These are phyloP conservation scores for Berghia stephanieae DNA, from an alignment of 1,140 invertebrate genomes.

Conservation along the genomic window DNA sequence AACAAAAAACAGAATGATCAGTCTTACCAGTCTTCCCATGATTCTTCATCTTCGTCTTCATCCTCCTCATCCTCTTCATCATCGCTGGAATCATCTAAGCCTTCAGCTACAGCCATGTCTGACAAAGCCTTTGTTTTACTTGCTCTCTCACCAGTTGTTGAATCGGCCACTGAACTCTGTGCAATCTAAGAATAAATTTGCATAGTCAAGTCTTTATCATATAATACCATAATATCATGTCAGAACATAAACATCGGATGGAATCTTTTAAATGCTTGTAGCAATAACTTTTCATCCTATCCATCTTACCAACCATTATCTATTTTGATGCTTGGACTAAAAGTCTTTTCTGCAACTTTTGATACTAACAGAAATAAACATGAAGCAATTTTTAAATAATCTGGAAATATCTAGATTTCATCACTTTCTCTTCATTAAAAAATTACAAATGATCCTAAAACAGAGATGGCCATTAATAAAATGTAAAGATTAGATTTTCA, in stretches of 20 bases:
- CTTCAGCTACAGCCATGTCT: constrained; percentile 12
- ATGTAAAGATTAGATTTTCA: too few relatives aligned
- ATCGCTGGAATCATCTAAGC: constrained; percentile 32
- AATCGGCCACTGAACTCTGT: constrained; percentile 6
- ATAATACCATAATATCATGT: background rate
- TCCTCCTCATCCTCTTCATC: constrained; percentile 42
- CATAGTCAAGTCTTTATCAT: background rate
- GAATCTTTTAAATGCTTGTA: background rate
- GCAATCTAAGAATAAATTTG: background rate
- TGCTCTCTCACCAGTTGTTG: constrained; percentile 1
- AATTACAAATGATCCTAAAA: too few relatives aligned
- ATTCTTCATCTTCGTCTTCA: constrained; percentile 34
- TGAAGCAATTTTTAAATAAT: too few relatives aligned
- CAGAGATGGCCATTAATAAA: too few relatives aligned
- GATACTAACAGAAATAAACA: too few relatives aligned
- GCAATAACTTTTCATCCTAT: background rate
- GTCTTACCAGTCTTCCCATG: constrained; percentile 31
- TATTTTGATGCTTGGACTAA: background rate
- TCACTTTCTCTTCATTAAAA: too few relatives aligned
- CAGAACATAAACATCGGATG: background rate
- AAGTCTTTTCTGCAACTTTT: too few relatives aligned
- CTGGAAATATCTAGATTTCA: too few relatives aligned
- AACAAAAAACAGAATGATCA: background rate
- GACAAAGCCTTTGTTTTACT: constrained; percentile 29
- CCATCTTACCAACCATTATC: background rate